A percentile compares a stretch with the other conserved stretches of the same genome.
phyloP scores from a whole-genome alignment of 2,888 invertebrate species.

The Eucriotettix oculatus region DNA sequence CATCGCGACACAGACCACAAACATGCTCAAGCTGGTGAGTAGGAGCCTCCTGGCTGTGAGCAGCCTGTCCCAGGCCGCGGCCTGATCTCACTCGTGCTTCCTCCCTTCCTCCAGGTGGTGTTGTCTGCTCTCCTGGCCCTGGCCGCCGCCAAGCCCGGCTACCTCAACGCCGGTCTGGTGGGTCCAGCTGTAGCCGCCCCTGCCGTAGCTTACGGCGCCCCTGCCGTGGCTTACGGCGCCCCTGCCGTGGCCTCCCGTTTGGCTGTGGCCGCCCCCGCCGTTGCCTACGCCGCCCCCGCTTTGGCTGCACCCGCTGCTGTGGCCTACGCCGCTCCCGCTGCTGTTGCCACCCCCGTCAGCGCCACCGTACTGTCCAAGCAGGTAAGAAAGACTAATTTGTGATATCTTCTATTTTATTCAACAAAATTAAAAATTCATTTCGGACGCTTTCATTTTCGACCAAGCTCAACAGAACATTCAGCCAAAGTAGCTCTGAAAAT shows the following conservation, averaged over 20 bases:
- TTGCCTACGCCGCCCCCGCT: not conserved
- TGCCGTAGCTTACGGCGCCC: conserved; percentile 10
- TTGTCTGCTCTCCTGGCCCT: conserved; percentile 22
- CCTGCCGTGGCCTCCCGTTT: conserved; percentile 5
- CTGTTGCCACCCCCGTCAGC: conserved; percentile 17
- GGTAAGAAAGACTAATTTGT: too few species aligned
- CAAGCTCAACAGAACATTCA: too few species aligned
- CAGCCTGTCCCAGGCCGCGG: not conserved
- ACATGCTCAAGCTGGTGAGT: conserved; percentile 16
- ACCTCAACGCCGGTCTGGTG: not conserved
- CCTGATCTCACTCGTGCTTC: not conserved
- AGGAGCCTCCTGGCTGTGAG: not conserved
- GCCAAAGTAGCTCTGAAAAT: too few species aligned
- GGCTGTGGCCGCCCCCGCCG: conserved; percentile 1
- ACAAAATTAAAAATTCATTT: too few species aligned
- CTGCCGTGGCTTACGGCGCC: conserved; percentile 8
- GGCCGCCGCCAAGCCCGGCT: conserved; percentile 20
- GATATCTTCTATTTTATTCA: too few species aligned
- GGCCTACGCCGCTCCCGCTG: conserved; percentile 1
- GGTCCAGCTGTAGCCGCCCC: not conserved
- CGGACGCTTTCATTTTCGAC: too few species aligned
- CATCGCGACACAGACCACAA: conserved; percentile 7
- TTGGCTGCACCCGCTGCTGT: conserved; percentile 3
- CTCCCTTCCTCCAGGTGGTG: conserved; percentile 16
- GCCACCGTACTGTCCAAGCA: conserved; percentile 10